Conservation (phyloP, 2,113 vertebrate genomes). For the Perca schrenkii region DNA sequence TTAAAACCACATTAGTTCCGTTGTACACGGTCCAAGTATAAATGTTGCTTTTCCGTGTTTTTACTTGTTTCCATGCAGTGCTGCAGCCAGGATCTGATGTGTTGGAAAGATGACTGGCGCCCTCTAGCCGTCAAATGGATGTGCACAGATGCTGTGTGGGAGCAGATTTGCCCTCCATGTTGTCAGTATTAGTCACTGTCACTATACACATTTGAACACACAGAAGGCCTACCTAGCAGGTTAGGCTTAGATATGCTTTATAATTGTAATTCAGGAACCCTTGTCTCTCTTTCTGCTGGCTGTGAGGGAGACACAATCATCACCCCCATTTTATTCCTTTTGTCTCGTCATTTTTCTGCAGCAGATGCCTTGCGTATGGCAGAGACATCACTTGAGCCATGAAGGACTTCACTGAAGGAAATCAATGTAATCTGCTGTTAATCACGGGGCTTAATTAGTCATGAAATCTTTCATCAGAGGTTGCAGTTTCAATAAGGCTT, state of each 20-base stretch:
- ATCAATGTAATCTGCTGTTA: conserved; percentile 62
- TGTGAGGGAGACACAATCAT: background rate
- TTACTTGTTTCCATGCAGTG: conserved; percentile 36
- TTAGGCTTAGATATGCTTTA: background rate
- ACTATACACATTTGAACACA: background rate
- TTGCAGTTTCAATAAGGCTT: conserved; percentile 39
- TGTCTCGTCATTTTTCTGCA: conserved; percentile 44
- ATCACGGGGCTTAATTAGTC: conserved; percentile 66
- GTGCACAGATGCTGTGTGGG: background rate
- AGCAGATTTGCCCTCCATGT: background rate
- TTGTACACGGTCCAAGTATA: background rate
- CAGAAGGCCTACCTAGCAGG: background rate
- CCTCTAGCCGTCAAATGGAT: conserved; percentile 59
- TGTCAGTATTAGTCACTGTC: background rate
- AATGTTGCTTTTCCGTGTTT: background rate
- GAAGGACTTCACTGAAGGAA: conserved; percentile 67
- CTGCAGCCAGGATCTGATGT: background rate
- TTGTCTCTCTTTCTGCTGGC: background rate
- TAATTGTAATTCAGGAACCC: background rate
- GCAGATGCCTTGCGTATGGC: conserved; percentile 56
- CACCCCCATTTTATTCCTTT: conserved; percentile 22
- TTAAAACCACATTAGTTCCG: background rate
- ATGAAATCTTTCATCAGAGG: conserved; percentile 59
- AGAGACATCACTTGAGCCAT: conserved; percentile 62
- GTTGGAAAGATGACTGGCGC: conserved; percentile 66